Conservation (phyloP, 2,888 invertebrate genomes). For the Germaria angustata region DNA sequence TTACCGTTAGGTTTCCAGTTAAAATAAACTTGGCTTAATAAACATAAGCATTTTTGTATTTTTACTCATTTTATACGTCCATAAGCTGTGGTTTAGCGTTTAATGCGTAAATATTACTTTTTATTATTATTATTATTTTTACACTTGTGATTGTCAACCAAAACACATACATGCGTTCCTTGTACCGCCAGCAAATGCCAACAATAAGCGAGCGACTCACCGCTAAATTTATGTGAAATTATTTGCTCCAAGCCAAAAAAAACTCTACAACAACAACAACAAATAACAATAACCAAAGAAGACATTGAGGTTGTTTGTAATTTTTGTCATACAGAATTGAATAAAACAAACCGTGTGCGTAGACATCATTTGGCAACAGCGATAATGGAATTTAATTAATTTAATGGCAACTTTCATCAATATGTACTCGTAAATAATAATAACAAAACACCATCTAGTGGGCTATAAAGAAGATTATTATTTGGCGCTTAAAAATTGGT, state of each 20-base stretch:
- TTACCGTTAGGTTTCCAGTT: conserved; percentile 75
- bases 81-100: not conserved
- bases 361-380: conserved; percentile 13
- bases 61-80: not conserved
- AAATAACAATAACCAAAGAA: not conserved
- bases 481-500: not conserved
- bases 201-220: not conserved
- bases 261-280: not conserved
- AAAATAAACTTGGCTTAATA: conserved; percentile 40
- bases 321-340: not conserved
- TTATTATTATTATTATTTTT: conserved; percentile 15
- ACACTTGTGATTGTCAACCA: conserved; percentile 29
- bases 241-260: conserved; percentile 26
- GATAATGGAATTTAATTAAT: not conserved
- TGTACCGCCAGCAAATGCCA: not conserved
- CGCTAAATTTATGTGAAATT: conserved; percentile 29
- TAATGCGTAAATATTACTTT: not conserved
- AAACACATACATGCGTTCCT: conserved; percentile 8
- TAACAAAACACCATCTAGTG: not conserved
- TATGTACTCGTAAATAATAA: no score
- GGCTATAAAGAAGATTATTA: not conserved
- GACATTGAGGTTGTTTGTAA: not conserved
- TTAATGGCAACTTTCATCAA: conserved; percentile 27
- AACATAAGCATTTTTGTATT: conserved; percentile 1
- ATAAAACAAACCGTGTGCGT: not conserved